Conservation (phyloP, 1,140 invertebrate species). For the Brachionus plicatilis region DNA sequence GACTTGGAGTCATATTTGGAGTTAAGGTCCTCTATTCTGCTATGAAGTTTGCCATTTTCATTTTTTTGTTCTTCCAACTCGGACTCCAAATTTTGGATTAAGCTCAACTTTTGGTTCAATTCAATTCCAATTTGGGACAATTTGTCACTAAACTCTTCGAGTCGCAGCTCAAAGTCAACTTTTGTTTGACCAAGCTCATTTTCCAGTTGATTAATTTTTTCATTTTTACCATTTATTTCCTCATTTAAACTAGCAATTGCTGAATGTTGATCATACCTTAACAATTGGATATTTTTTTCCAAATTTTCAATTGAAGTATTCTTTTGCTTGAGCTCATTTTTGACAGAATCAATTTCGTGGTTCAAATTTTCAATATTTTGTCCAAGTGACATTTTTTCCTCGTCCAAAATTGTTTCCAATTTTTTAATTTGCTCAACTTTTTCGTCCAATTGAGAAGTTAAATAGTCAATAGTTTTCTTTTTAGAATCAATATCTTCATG, state of each 20-base stretch:
- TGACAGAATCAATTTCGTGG: neutral
- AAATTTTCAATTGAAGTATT: conserved; percentile 3
- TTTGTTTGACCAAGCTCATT: neutral
- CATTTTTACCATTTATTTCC: neutral
- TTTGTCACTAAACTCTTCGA: neutral
- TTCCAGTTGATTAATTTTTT: neutral
- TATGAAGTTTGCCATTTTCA: neutral
- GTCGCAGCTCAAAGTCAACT: neutral
- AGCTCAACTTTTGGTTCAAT: neutral
- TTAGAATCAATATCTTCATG: neutral
- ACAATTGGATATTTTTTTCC: neutral
- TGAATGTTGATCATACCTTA: neutral
- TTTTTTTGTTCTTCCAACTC: neutral
- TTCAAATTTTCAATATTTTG: neutral
- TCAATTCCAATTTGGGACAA: neutral
- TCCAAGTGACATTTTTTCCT: neutral
- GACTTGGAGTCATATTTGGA: conserved; percentile 7
- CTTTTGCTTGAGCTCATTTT: neutral
- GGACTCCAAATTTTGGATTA: neutral
- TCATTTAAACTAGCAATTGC: neutral
- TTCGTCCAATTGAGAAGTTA: neutral
- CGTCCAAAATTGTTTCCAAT: neutral
- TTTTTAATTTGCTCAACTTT: neutral
- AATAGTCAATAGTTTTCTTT: neutral
- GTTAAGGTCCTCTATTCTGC: neutral